Evolutionary conservation across 2,797 vertebrate species (phyloP).

Genomic region (Crenichthys baileyi): DNA sequence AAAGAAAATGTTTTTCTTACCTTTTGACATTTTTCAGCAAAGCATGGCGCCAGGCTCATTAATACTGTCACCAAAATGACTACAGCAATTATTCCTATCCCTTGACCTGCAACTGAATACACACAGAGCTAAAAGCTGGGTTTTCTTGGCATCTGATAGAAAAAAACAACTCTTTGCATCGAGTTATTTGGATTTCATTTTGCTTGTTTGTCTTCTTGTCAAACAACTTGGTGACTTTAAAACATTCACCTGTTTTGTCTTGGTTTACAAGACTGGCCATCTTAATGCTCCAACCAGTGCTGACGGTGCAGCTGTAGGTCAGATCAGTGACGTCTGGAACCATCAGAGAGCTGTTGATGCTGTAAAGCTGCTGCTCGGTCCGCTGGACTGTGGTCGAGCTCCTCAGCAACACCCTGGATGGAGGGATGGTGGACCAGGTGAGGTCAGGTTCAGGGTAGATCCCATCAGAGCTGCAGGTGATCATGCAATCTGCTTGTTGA

Average conservation of each 20-base stretch:
- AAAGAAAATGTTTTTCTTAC: not conserved
- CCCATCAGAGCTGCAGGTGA: constrained; percentile 52
- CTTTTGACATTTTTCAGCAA: not conserved
- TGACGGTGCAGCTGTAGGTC: constrained; percentile 54
- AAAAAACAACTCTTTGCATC: not conserved
- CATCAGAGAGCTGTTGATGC: constrained; percentile 40
- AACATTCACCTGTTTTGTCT: not conserved
- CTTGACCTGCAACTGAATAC: not conserved
- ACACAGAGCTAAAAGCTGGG: not conserved
- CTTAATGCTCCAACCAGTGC: not conserved
- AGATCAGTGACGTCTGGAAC: not conserved
- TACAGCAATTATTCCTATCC: not conserved
- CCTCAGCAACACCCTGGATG: not conserved
- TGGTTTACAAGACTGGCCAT: not conserved
- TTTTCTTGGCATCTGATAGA: not conserved
- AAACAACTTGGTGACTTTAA: too few species aligned
- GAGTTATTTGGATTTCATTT: not conserved
- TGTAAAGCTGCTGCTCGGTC: constrained; percentile 36
- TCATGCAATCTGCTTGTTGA: not conserved
- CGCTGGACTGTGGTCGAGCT: not conserved
- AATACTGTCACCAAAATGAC: not conserved
- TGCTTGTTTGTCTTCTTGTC: not conserved
- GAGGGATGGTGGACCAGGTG: constrained; percentile 5
- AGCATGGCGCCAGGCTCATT: not conserved
- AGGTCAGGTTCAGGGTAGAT: constrained; percentile 52